phyloP scores from a whole-genome alignment of 2,113 vertebrate genomes.

The Dasyornis broadbenti region DNA sequence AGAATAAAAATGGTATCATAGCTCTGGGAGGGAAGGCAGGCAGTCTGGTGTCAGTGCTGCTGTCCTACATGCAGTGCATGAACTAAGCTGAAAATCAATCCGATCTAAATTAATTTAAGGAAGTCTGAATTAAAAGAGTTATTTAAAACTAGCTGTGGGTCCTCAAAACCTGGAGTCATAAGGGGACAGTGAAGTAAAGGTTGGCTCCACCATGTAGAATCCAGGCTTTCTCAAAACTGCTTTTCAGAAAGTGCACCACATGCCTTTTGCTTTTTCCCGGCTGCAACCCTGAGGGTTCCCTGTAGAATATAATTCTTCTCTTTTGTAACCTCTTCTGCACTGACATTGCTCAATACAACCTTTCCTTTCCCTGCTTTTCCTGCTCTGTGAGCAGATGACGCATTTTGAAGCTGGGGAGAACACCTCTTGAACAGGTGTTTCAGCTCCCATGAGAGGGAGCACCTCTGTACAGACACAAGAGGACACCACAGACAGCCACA shows the following conservation, averaged over 20 bases:
- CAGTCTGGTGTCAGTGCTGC: accelerated
- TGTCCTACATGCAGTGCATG: background rate
- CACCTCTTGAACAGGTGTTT: background rate
- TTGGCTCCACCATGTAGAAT: background rate
- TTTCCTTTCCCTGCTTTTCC: background rate
- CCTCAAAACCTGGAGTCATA: background rate
- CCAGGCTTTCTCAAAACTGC: background rate
- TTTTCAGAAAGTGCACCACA: background rate
- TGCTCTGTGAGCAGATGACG: background rate
- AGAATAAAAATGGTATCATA: background rate
- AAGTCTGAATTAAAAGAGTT: background rate
- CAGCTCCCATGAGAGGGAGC: background rate
- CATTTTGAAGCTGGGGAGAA: background rate
- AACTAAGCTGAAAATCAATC: background rate
- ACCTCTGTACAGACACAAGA: background rate
- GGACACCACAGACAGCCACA: background rate
- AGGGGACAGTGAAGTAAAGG: background rate
- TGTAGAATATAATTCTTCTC: background rate
- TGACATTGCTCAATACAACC: background rate
- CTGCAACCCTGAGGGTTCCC: background rate
- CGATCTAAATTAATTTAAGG: background rate
- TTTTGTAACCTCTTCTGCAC: background rate
- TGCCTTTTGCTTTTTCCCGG: background rate
- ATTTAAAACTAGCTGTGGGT: background rate
- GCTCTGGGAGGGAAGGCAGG: background rate